These are phyloP conservation scores for Mystacornis crossleyi DNA, from an alignment of 2,113 vertebrate genomes.

Conservation along the genomic window DNA sequence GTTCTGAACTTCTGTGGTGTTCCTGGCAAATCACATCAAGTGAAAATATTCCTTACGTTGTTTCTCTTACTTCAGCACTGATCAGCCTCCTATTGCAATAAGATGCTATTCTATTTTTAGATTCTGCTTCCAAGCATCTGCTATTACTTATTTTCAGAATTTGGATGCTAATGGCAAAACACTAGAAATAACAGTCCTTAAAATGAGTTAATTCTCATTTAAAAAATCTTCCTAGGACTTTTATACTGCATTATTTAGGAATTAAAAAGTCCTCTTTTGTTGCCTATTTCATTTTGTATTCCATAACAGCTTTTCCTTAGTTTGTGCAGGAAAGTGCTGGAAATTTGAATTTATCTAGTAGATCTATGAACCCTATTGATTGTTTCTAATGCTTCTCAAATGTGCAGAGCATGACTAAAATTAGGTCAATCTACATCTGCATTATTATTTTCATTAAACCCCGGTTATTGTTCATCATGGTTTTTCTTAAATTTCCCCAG, in stretches of 20 bases:
- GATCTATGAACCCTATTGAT: neutral
- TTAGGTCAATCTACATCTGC: neutral
- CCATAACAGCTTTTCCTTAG: neutral
- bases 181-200: neutral
- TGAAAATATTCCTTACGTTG: neutral
- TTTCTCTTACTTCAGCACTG: neutral
- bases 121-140: neutral
- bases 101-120: neutral
- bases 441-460: neutral
- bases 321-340: neutral
- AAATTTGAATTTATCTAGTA: neutral
- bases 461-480: neutral
- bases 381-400: neutral
- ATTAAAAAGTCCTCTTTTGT: neutral
- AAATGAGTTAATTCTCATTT: neutral
- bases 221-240: neutral
- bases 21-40: neutral
- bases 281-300: neutral
- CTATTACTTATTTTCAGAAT: neutral
- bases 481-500: neutral
- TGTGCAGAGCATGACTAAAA: neutral
- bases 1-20: neutral
- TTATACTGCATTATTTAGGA: neutral
- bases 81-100: neutral
- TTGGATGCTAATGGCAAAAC: neutral